Percentiles rank a stretch among this genome's conserved stretches.
Conservation (phyloP, 2,113 vertebrate species). For the Lanius ludovicianus region DNA sequence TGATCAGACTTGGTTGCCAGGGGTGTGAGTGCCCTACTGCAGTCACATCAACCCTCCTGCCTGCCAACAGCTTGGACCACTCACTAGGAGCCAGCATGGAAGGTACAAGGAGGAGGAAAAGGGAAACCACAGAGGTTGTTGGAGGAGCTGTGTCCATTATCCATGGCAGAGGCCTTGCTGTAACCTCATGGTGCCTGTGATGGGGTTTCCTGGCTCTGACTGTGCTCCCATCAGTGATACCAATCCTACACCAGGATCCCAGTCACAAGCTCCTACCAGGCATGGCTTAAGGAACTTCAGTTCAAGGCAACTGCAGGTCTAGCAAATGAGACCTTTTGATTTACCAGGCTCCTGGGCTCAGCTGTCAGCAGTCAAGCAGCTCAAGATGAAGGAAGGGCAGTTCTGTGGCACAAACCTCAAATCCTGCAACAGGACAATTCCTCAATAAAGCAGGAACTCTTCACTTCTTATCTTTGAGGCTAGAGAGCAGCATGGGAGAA, state of each 20-base stretch:
- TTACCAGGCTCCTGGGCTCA: not conserved
- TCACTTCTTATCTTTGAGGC: not conserved
- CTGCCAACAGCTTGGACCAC: not conserved
- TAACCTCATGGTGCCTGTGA: not conserved
- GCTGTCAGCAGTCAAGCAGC: not conserved
- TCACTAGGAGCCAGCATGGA: not conserved
- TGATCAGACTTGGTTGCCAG: not conserved
- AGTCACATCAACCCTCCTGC: not conserved
- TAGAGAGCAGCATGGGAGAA: not conserved
- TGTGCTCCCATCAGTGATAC: not conserved
- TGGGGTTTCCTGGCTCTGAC: not conserved
- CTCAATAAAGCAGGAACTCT: not conserved
- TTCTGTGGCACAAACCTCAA: not conserved
- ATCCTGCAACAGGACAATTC: not conserved
- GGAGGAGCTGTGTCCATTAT: not conserved
- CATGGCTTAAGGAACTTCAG: not conserved
- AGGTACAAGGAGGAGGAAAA: not conserved
- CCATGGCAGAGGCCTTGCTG: not conserved
- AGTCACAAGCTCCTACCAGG: not conserved
- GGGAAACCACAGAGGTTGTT: not conserved
- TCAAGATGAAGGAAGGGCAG: not conserved
- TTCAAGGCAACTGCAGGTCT: not conserved
- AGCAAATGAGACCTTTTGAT: not conserved
- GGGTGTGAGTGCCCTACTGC: not conserved
- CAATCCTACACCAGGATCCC: not conserved